phyloP scores from a whole-genome alignment of 2,113 vertebrate species.

The Corythornis vintsioides region DNA sequence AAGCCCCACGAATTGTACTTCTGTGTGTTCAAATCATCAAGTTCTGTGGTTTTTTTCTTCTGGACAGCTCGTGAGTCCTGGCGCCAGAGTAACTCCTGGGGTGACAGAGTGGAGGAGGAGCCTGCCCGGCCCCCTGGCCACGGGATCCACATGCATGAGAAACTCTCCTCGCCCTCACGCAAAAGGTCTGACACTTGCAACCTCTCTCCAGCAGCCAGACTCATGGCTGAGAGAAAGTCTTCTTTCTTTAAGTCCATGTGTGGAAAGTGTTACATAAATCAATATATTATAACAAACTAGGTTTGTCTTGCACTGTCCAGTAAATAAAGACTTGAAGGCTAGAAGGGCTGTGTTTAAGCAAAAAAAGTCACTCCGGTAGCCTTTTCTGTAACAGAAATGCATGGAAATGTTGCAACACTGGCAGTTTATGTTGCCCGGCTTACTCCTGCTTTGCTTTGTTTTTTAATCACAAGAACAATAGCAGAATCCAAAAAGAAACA shows the following conservation, averaged over 20 bases:
- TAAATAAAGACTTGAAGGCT: neutral
- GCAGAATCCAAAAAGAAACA: conserved; percentile 99
- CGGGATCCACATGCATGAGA: conserved; percentile 99
- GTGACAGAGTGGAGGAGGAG: conserved; percentile 96
- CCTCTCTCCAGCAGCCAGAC: neutral
- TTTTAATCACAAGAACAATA: conserved; percentile 88
- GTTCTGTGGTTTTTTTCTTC: neutral
- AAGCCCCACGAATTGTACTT: neutral
- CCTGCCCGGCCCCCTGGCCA: conserved; percentile 94
- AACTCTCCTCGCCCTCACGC: conserved; percentile 94
- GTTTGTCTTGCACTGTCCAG: accelerated
- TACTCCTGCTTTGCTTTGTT: conserved; percentile 3
- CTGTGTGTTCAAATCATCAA: neutral
- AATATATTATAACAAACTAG: neutral
- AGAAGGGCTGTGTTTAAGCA: neutral
- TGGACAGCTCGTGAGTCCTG: conserved; percentile 89
- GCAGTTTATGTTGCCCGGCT: neutral
- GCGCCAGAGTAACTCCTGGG: conserved; percentile 97
- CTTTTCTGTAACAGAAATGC: neutral
- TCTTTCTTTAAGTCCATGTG: neutral
- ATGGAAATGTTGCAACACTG: neutral
- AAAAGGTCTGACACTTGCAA: conserved; percentile 83
- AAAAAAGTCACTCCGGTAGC: neutral
- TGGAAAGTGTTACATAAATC: neutral
- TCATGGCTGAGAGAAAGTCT: neutral